Conservation (phyloP, 2,113 vertebrate genomes). For the Xenopus laevis region DNA sequence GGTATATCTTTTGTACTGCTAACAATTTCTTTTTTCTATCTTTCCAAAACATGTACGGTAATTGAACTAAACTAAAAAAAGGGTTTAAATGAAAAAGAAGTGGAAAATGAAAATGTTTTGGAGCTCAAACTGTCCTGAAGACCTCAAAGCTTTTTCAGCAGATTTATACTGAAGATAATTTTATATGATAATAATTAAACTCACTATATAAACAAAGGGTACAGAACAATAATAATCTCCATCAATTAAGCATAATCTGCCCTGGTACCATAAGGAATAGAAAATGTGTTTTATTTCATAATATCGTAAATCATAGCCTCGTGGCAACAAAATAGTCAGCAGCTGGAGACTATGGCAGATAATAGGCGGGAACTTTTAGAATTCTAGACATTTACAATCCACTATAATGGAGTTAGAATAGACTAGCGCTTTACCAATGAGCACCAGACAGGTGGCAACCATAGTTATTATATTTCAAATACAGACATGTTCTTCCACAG, state of each 20-base stretch:
- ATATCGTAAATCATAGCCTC: constrained; percentile 45
- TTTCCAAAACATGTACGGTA: no score
- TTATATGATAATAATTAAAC: background rate
- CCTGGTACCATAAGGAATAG: constrained; percentile 43
- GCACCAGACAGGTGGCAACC: constrained; percentile 28
- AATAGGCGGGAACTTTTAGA: constrained; percentile 36
- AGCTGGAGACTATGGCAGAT: constrained; percentile 10
- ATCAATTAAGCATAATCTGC: constrained; percentile 26
- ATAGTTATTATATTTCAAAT: constrained; percentile 15
- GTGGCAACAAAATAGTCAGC: constrained; percentile 9
- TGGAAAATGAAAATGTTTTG: no score
- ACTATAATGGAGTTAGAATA: constrained; percentile 36
- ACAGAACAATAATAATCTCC: constrained; percentile 25
- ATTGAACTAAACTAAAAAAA: no score
- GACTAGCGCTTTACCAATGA: constrained; percentile 38
- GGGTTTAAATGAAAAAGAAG: no score
- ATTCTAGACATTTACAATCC: constrained; percentile 29
- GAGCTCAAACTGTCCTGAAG: no score
- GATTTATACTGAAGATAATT: constrained; percentile 9
- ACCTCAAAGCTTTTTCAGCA: no score
- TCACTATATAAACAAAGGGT: background rate
- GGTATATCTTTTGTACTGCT: no score
- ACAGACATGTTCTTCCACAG: constrained; percentile 32
- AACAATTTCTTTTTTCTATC: no score
- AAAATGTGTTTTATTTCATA: constrained; percentile 47